These are phyloP conservation scores for Pristionchus mayeri DNA, from an alignment of 2,888 invertebrate genomes.

Conservation along the genomic window DNA sequence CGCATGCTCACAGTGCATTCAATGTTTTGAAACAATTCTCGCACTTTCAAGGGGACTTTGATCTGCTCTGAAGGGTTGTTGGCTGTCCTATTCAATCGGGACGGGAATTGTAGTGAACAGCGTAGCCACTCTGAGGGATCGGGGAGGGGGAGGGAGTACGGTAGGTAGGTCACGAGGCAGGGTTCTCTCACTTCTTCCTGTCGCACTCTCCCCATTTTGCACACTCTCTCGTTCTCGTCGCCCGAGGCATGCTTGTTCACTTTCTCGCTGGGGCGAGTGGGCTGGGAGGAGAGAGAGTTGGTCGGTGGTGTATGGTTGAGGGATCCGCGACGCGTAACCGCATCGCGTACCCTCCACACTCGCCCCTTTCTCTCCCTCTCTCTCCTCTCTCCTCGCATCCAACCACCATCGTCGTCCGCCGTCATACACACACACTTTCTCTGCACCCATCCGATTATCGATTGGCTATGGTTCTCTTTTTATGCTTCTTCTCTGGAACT, in stretches of 20 bases:
- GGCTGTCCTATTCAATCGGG: too few relatives aligned
- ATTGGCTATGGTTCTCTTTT: not conserved
- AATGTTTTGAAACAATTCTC: too few relatives aligned
- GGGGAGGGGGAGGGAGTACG: too few relatives aligned
- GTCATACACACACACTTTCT: slow-evolving; percentile 26
- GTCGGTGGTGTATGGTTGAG: slow-evolving; percentile 38
- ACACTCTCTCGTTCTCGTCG: not conserved
- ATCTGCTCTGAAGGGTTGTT: too few relatives aligned
- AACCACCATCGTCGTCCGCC: not conserved
- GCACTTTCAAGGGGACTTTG: too few relatives aligned
- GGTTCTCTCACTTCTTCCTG: too few relatives aligned
- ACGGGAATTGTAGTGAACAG: too few relatives aligned
- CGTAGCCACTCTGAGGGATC: too few relatives aligned
- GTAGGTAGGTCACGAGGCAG: too few relatives aligned
- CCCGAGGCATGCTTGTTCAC: slow-evolving; percentile 42
- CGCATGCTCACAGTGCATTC: too few relatives aligned
- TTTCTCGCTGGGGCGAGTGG: not conserved
- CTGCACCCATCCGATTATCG: slow-evolving; percentile 41
- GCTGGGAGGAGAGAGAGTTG: not conserved
- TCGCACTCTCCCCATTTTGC: not conserved
- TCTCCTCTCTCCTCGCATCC: not conserved
- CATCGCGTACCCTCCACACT: not conserved
- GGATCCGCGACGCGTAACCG: not conserved
- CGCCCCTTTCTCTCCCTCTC: not conserved
- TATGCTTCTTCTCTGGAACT: not conserved